Evolutionary conservation across 2,113 vertebrate genomes (phyloP).

Genomic region (Mystacornis crossleyi): DNA sequence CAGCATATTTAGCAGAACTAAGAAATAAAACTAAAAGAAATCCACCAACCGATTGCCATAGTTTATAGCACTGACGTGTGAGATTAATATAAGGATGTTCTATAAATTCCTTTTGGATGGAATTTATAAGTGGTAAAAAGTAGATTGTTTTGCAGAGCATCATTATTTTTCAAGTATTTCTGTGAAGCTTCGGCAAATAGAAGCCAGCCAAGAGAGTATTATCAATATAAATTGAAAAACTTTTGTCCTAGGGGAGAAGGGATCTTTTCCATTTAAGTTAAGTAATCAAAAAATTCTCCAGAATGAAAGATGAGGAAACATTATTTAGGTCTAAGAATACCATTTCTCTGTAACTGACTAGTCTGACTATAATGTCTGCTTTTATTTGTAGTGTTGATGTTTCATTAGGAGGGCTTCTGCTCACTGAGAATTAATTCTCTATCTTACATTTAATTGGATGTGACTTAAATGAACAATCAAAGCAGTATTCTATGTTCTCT

Average conservation of each 20-base stretch:
- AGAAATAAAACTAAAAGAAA: background rate
- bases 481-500: background rate
- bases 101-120: background rate
- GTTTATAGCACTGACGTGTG: background rate
- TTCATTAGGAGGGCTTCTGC: background rate
- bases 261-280: background rate
- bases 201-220: background rate
- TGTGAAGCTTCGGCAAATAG: background rate
- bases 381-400: background rate
- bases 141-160: background rate
- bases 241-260: background rate
- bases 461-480: background rate
- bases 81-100: background rate
- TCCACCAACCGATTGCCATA: background rate
- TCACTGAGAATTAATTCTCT: background rate
- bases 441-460: background rate
- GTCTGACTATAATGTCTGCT: background rate
- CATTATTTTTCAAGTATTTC: conserved; percentile 1
- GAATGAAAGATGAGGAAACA: background rate
- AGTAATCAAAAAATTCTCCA: background rate
- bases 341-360: background rate
- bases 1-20: background rate
- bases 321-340: background rate
- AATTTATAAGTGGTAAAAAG: background rate
- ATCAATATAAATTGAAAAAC: background rate